Percentiles rank a stretch among this genome's conserved stretches.
Conservation (phyloP, 2,888 invertebrate species). For the Ophion slaviceki region DNA sequence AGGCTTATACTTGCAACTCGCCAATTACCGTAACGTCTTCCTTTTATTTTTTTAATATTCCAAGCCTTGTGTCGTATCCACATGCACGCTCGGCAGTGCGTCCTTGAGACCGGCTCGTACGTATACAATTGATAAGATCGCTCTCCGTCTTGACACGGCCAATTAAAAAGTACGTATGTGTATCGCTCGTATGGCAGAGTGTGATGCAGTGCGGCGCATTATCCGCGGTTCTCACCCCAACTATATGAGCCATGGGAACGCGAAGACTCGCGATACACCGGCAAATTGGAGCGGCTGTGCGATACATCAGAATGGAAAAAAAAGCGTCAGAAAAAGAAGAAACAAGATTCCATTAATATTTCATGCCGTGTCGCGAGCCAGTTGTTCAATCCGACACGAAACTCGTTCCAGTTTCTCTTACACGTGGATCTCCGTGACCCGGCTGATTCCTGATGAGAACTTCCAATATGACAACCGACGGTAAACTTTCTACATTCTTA, state of each 20-base stretch:
- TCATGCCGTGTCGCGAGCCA: conserved; percentile 67
- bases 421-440: conserved; percentile 24
- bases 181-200: conserved; percentile 22
- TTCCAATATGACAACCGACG: neutral
- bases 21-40: conserved; percentile 3
- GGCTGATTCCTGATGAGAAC: neutral
- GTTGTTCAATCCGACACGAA: conserved; percentile 37
- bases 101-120: conserved; percentile 53
- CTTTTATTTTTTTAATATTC: neutral
- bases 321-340: conserved; percentile 39
- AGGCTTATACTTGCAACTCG: neutral
- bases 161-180: conserved; percentile 67
- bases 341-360: conserved; percentile 71
- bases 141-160: conserved; percentile 66
- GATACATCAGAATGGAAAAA: conserved; percentile 10
- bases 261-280: conserved; percentile 41
- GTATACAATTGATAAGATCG: conserved; percentile 59
- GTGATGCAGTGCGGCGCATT: conserved; percentile 41
- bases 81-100: conserved; percentile 27
- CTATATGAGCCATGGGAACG: conserved; percentile 70
- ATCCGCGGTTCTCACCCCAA: conserved; percentile 67
- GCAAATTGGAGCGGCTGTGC: conserved; percentile 69
- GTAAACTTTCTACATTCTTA: neutral
- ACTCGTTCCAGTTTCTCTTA: conserved; percentile 17
- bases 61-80: neutral